A percentile compares a stretch with the other conserved stretches of the same genome.
These are phyloP conservation scores for Trichogramma evanescens DNA, from an alignment of 2,888 invertebrate species.

Conservation along the genomic window DNA sequence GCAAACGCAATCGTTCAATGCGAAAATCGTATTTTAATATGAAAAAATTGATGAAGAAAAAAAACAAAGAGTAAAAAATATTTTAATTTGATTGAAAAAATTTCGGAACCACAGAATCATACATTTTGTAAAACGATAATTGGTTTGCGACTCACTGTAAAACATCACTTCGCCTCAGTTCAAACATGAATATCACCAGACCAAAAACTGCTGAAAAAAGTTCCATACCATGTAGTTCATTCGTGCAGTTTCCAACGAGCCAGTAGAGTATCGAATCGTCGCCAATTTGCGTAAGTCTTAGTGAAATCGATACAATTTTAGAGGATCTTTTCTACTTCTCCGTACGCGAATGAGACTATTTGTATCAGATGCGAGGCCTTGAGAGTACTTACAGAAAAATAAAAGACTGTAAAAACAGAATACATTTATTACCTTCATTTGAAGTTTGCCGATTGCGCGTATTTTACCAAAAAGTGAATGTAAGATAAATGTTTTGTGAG, in stretches of 20 bases:
- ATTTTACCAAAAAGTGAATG: neutral
- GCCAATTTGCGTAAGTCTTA: no score
- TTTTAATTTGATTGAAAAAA: slow-evolving; percentile 5
- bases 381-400: neutral
- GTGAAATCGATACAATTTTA: no score
- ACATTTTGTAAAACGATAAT: neutral
- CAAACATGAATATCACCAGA: no score
- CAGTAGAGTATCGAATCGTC: no score
- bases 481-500: slow-evolving; percentile 12
- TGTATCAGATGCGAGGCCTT: neutral
- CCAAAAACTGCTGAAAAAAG: no score
- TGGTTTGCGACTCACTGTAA: neutral
- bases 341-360: neutral
- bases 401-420: neutral
- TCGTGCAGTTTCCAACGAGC: no score
- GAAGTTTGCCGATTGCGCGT: neutral
- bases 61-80: neutral
- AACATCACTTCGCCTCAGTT: no score
- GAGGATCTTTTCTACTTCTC: no score
- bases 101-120: neutral
- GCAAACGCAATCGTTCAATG: slow-evolving; percentile 11
- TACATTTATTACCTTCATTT: neutral
- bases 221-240: no score
- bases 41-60: slow-evolving; percentile 5
- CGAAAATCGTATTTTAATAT: slow-evolving; percentile 13